Base-by-base conservation (phyloP, 2,797 vertebrate genomes). In the Hyperoplus lanceolatus region DNA sequence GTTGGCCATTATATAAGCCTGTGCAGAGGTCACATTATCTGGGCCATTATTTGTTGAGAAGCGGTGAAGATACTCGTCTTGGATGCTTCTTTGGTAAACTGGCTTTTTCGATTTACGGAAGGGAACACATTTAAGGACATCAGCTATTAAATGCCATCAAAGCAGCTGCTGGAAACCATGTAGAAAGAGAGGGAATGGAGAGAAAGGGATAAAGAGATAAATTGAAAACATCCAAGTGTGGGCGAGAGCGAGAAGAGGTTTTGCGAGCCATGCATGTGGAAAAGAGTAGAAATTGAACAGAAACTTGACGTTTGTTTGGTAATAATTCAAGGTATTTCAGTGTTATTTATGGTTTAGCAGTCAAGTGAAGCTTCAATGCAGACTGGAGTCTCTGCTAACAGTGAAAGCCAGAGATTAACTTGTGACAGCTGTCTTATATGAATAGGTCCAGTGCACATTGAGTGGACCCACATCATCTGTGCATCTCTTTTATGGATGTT, bases 351-450 rank as follows among this genome's bases (percentile, higher is more conserved):
- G 39, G 42, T 59, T 63, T 53, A 57, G 29, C 42, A 39, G 13
- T 50, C 38, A 68, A 59, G 21, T 53, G 42, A 29, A 71, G 48
- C 3, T 48, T n/a, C 5, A 45, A 21, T 59, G 49, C 10, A 66
- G 63, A 49, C 12, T 46, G 21, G 36, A 41, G 13, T 65, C 11
- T 74, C 41, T 70, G 53, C 39, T 49, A 45, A 60, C 0, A 4
- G 11, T 70, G 71, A 74, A 61, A 75, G 67, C 48, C 51, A 42
- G 43, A 54, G 53, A 78, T 83, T 64, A 66, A 50, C 45, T 60
- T 69, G 7, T 80, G 21, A 71, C 64, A 77, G 55, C 48, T 83
- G 62, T 45, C 56, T 59, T 42, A n/a, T 1, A 45, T 46, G 11
- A 75, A 41, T 42, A 2, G 7, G 7, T 63, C 39, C 29, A 59